phyloP scores from a whole-genome alignment of 2,888 invertebrate genomes.

The Choreutis nemorana region DNA sequence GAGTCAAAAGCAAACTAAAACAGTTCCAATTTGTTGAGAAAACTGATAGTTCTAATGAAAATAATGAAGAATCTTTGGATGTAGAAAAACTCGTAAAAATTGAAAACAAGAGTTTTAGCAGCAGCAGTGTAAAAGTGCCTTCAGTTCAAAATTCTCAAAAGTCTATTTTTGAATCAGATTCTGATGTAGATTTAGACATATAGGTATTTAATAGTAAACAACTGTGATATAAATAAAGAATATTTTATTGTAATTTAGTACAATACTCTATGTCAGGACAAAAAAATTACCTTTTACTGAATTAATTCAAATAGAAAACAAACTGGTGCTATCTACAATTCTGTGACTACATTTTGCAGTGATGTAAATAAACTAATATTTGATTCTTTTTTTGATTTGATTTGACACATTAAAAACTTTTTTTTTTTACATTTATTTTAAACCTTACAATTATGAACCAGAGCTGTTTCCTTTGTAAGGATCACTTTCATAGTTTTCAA shows the following conservation, averaged over 20 bases:
- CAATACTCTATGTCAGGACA: too few relatives aligned
- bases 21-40: slow-evolving; percentile 36
- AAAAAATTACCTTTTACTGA: too few relatives aligned
- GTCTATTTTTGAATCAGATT: slow-evolving; percentile 60
- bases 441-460: too few relatives aligned
- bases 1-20: slow-evolving; percentile 27
- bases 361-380: too few relatives aligned
- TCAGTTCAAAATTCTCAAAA: slow-evolving; percentile 33
- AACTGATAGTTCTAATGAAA: slow-evolving; percentile 10
- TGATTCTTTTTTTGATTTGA: too few relatives aligned
- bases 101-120: slow-evolving; percentile 13
- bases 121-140: slow-evolving; percentile 13
- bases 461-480: slow-evolving; percentile 57
- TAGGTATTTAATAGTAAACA: background rate
- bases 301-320: too few relatives aligned
- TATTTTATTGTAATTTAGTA: slow-evolving; percentile 2
- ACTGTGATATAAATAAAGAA: background rate
- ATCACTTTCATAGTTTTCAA: slow-evolving; percentile 75
- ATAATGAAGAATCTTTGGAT: slow-evolving; percentile 15
- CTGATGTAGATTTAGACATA: slow-evolving; percentile 60
- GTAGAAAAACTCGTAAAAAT: slow-evolving; percentile 17
- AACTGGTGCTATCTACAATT: too few relatives aligned
- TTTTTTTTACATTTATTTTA: too few relatives aligned
- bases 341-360: too few relatives aligned
- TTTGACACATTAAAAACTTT: too few relatives aligned